These are phyloP conservation scores for Torymus texanus DNA, from an alignment of 2,888 invertebrate genomes.

Conservation along the genomic window DNA sequence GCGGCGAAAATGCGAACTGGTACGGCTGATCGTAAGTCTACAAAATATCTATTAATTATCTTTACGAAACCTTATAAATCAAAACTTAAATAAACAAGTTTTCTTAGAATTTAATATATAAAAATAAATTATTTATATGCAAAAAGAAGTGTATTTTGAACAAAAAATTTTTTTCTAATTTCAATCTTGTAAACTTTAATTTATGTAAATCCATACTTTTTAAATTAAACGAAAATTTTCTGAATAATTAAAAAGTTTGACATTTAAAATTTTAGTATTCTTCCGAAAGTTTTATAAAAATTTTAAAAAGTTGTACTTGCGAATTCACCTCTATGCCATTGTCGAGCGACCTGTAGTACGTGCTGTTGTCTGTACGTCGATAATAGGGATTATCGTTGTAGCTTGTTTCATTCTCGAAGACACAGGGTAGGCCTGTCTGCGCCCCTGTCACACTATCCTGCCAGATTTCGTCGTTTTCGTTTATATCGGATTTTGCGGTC, in stretches of 20 bases:
- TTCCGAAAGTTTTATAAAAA: neutral
- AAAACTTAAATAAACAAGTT: too few relatives aligned
- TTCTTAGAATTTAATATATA: too few relatives aligned
- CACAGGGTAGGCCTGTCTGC: constrained; percentile 14
- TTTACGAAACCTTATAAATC: too few relatives aligned
- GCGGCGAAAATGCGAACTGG: constrained; percentile 57
- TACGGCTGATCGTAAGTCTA: constrained; percentile 51
- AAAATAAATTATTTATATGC: too few relatives aligned
- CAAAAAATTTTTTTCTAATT: too few relatives aligned
- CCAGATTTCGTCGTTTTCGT: constrained; percentile 63
- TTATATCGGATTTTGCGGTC: constrained; percentile 69
- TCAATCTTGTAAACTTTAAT: too few relatives aligned
- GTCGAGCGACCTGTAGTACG: constrained; percentile 32
- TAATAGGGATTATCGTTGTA: constrained; percentile 41
- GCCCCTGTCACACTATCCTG: constrained; percentile 36
- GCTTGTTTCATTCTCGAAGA: constrained; percentile 35
- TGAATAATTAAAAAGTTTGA: too few relatives aligned
- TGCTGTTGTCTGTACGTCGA: constrained; percentile 3
- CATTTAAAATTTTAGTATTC: neutral
- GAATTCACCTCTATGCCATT: constrained; percentile 24
- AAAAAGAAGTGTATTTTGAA: too few relatives aligned
- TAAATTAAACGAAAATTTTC: too few relatives aligned
- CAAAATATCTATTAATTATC: constrained; percentile 3
- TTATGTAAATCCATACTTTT: too few relatives aligned
- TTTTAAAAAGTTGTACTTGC: constrained; percentile 21